Base-by-base conservation (phyloP, 2,113 vertebrate genomes). In the Phoxinus phoxinus region DNA sequence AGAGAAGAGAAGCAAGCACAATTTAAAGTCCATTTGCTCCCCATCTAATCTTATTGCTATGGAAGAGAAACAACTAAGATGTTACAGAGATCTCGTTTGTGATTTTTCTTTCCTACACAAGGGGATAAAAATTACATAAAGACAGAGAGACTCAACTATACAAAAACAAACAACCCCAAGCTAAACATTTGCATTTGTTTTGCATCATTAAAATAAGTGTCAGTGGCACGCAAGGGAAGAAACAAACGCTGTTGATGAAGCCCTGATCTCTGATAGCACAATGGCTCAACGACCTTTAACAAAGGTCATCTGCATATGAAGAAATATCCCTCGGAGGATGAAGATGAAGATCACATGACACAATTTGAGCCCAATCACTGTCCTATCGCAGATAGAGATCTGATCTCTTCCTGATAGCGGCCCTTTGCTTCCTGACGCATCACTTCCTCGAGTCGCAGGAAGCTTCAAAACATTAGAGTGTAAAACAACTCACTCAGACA, bases 401-500 rank as follows among this genome's bases (percentile, higher is more conserved):
- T 93, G 92, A 94, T 94, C 92, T 91, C 88, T 87, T 89, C 88
- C 89, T 81, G 93, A 94, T 94, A 92, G 92, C 91, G 89, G 90
- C 89, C 71, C 0, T 77, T 82, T 90, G 92, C 91, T 81, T 87
- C 88, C 92, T 92, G 91, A 89, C 89, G 83, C 90, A 93, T 93
- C 91, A 91, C 91, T 93, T 93, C 91, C 93, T 92, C 86, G 89
- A 84, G 91, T 87, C 82, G 79, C 88, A 92, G 91, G 92, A 92
- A 90, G 89, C 87, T 46, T 67, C 25, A 35, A 87, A 92, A 88
- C 75, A 8, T 88, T 88, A 89, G 81, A 77, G 25, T 3, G 48
- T 73, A 73, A 75, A 67, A 63, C 30, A 51, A 74, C n/a, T 46
- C 27, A 81, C 11, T 44, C 71, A 77, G 10, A 61, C 56, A 41